Percentiles rank a stretch among this genome's conserved stretches.
These are phyloP conservation scores for Capromys pilorides DNA, from an alignment of 2,797 vertebrate genomes.

Conservation along the genomic window DNA sequence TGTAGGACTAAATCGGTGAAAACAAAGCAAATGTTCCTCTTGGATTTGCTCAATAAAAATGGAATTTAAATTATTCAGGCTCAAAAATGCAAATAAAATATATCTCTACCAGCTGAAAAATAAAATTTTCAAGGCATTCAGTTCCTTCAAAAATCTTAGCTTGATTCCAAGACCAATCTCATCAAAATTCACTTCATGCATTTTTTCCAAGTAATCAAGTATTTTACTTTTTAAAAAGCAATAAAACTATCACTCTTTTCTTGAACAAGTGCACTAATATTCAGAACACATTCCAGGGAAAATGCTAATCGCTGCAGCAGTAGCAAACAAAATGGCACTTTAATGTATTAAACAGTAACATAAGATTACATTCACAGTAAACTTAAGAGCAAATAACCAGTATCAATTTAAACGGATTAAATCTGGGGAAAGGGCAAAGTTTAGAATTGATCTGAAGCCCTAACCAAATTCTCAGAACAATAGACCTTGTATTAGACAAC, in stretches of 20 bases:
- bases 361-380: constrained; percentile 54
- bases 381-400: constrained; percentile 65
- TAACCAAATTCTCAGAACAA: constrained; percentile 7
- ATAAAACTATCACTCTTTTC: constrained; percentile 65
- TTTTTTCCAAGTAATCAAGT: constrained; percentile 41
- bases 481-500: constrained; percentile 65
- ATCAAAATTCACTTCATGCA: constrained; percentile 57
- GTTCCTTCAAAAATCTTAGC: constrained; percentile 55
- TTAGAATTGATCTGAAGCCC: constrained; percentile 42
- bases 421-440: constrained; percentile 58
- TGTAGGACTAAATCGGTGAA: constrained; percentile 89
- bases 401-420: constrained; percentile 73
- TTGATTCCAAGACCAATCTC: constrained; percentile 47
- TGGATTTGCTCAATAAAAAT: constrained; percentile 86
- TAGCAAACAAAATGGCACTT: constrained; percentile 58
- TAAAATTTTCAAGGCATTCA: constrained; percentile 80
- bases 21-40: constrained; percentile 89
- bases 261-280: constrained; percentile 59
- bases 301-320: constrained; percentile 62
- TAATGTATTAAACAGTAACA: constrained; percentile 36
- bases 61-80: constrained; percentile 89
- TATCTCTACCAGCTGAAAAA: constrained; percentile 84
- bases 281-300: constrained; percentile 66
- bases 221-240: constrained; percentile 62
- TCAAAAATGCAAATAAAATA: constrained; percentile 88